phyloP scores from a whole-genome alignment of 2,797 vertebrate genomes.

The Molossus alvarezi region DNA sequence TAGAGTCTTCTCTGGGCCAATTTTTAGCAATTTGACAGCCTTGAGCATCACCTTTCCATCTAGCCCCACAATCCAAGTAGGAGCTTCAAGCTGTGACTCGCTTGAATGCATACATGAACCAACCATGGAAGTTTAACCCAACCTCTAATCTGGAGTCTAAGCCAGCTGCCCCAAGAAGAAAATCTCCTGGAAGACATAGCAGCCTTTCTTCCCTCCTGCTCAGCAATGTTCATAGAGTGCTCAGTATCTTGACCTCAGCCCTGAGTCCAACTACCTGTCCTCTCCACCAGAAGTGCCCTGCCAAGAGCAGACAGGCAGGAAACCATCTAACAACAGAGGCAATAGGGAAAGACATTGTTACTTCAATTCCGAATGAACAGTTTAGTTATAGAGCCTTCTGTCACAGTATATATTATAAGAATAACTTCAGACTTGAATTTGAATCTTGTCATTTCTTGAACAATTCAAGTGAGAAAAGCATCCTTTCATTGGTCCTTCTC shows the following conservation, averaged over 20 bases:
- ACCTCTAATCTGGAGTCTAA: slow-evolving; percentile 36
- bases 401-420: slow-evolving; percentile 26
- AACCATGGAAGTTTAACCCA: neutral
- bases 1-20: neutral
- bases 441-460: slow-evolving; percentile 44
- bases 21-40: slow-evolving; percentile 16
- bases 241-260: neutral
- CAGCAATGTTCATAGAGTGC: neutral
- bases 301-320: slow-evolving; percentile 15
- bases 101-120: neutral
- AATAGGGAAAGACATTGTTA: neutral
- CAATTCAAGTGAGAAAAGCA: slow-evolving; percentile 53
- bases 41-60: neutral
- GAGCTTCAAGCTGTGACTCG: neutral
- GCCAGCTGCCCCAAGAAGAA: slow-evolving; percentile 18
- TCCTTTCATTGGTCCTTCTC: neutral
- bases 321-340: neutral
- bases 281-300: neutral
- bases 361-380: slow-evolving; percentile 34
- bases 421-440: slow-evolving; percentile 63
- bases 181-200: neutral
- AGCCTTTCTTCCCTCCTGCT: neutral
- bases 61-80: slow-evolving; percentile 2
- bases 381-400: neutral
- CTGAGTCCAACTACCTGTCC: neutral